Evolutionary conservation across 2,888 invertebrate species (phyloP).

Genomic region (Laspeyria flexula): DNA sequence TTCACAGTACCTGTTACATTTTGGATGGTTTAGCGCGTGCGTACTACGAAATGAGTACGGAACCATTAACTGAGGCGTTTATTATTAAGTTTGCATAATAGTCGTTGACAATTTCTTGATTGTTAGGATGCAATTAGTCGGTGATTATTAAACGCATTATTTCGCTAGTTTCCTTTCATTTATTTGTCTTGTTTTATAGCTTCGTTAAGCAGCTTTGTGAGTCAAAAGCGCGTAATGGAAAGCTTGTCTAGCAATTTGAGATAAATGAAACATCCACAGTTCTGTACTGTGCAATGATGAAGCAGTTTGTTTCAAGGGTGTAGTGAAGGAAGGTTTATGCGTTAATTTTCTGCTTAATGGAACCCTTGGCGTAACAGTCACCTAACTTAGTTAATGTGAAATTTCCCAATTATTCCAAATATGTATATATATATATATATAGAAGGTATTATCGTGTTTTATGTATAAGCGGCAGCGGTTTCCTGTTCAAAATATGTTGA

Average conservation of each 20-base stretch:
- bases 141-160: slow-evolving; percentile 23
- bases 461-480: no score
- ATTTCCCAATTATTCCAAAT: no score
- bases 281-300: slow-evolving; percentile 12
- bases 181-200: slow-evolving; percentile 15
- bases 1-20: slow-evolving; percentile 69
- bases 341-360: slow-evolving; percentile 9
- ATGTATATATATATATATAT: no score
- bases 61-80: slow-evolving; percentile 50
- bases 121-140: slow-evolving; percentile 45
- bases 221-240: slow-evolving; percentile 21
- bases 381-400: no score
- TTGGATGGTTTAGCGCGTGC: slow-evolving; percentile 63
- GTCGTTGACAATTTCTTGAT: slow-evolving; percentile 49
- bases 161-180: slow-evolving; percentile 25
- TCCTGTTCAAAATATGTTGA: no score
- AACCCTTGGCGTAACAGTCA: background rate
- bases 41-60: slow-evolving; percentile 50
- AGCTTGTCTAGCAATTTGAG: slow-evolving; percentile 13
- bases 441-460: no score
- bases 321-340: slow-evolving; percentile 7
- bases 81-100: slow-evolving; percentile 60
- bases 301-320: slow-evolving; percentile 14
- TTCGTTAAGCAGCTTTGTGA: slow-evolving; percentile 28
- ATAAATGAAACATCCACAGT: slow-evolving; percentile 13